phyloP scores from a whole-genome alignment of 1,140 invertebrate genomes.

The Lineus longissimus region DNA sequence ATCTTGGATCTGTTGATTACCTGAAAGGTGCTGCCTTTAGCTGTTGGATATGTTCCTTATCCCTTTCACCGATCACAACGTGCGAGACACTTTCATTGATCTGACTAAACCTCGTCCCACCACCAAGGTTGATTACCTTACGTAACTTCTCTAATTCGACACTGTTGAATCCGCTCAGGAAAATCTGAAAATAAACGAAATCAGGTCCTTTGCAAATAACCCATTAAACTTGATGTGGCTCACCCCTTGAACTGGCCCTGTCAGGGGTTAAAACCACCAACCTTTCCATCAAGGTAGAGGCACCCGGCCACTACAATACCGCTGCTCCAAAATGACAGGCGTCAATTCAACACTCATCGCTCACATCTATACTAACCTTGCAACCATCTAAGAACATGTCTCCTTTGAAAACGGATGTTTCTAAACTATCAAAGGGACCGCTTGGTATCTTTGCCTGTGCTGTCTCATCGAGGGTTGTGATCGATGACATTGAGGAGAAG shows the following conservation, averaged over 20 bases:
- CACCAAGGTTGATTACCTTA: slow-evolving; percentile 72
- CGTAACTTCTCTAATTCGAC: slow-evolving; percentile 70
- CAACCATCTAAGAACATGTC: slow-evolving; percentile 81
- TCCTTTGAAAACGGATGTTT: slow-evolving; percentile 65
- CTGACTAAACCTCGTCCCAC: slow-evolving; percentile 71
- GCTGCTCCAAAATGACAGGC: too few species aligned
- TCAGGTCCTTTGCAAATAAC: background rate
- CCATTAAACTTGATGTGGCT: background rate
- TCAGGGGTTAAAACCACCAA: background rate
- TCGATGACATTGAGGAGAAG: slow-evolving; percentile 27
- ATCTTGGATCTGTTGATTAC: too few species aligned
- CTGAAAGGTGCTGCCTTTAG: slow-evolving; percentile 29
- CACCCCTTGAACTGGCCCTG: background rate
- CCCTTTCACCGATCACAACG: slow-evolving; percentile 66
- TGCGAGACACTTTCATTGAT: slow-evolving; percentile 75
- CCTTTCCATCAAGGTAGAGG: too few species aligned
- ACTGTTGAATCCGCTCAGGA: slow-evolving; percentile 62
- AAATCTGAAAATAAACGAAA: slow-evolving; percentile 40
- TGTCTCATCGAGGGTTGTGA: slow-evolving; percentile 35
- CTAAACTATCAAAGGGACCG: slow-evolving; percentile 57
- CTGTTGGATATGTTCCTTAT: slow-evolving; percentile 37
- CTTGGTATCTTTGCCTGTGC: slow-evolving; percentile 12
- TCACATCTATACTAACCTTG: slow-evolving; percentile 65
- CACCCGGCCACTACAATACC: too few species aligned
- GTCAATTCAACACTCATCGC: too few species aligned